These are phyloP conservation scores for Hoplostethus mediterraneus DNA, from an alignment of 2,797 vertebrate genomes.

Conservation along the genomic window DNA sequence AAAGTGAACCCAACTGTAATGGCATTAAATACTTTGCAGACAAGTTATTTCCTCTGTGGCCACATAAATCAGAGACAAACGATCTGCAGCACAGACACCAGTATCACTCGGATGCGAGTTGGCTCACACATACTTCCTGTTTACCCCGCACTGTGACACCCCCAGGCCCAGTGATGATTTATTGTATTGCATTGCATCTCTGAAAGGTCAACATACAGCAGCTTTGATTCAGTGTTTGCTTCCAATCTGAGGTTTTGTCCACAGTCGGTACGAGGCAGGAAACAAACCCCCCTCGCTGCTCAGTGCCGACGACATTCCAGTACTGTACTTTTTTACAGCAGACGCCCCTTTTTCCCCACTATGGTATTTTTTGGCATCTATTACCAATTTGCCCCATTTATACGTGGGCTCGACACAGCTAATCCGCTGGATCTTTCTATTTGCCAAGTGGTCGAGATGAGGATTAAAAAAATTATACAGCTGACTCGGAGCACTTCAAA, in stretches of 20 bases:
- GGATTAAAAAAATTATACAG: conserved; percentile 70
- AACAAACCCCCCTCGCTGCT: no score
- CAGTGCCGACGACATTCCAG: background rate
- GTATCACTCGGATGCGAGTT: background rate
- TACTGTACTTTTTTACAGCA: background rate
- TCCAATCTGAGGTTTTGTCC: no score
- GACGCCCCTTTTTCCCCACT: background rate
- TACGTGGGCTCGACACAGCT: conserved; percentile 33
- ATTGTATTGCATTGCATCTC: no score
- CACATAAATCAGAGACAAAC: background rate
- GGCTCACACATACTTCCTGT: no score
- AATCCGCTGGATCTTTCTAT: conserved; percentile 50
- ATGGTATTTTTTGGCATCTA: conserved; percentile 5
- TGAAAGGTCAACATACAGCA: no score
- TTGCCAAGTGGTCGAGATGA: conserved; percentile 48
- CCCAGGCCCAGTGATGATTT: background rate
- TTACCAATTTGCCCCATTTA: conserved; percentile 5
- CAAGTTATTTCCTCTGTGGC: background rate
- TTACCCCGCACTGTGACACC: background rate
- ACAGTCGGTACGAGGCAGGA: no score
- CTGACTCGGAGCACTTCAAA: conserved; percentile 69
- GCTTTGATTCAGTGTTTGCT: no score
- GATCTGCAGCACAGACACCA: background rate
- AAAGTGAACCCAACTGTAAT: conserved; percentile 2
- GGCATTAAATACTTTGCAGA: no score